These are phyloP conservation scores for Pocillopora grandis DNA, from an alignment of 92 coral and sea anemone genomes.

Conservation along the genomic window DNA sequence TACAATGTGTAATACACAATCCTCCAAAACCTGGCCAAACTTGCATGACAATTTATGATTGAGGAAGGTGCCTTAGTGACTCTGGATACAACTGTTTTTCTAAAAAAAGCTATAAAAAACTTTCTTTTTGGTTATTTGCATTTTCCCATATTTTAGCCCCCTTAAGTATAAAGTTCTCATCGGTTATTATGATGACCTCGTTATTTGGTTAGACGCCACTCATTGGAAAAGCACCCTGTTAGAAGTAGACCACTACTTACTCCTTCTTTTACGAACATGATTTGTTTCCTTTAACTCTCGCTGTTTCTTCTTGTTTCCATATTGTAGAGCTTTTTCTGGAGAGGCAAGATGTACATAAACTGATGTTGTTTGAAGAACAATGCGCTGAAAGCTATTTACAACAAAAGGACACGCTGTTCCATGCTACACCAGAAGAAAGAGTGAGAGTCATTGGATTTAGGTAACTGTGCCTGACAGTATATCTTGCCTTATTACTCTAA, in stretches of 20 bases:
- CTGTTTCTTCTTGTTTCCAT: background rate
- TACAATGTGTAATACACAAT: too few species aligned
- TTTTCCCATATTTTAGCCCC: too few species aligned
- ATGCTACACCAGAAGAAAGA: constrained; percentile 77
- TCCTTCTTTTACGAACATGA: background rate
- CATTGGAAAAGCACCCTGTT: background rate
- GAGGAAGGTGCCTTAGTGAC: too few species aligned
- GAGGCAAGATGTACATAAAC: constrained; percentile 68
- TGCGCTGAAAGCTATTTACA: constrained; percentile 73
- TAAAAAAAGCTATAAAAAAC: too few species aligned
- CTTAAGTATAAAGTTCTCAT: too few species aligned
- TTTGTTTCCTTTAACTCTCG: background rate
- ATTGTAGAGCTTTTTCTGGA: constrained; percentile 54
- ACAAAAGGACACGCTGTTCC: constrained; percentile 62
- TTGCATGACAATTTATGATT: too few species aligned
- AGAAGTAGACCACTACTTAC: background rate
- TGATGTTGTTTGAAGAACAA: constrained; percentile 88
- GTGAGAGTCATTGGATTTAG: constrained; percentile 65
- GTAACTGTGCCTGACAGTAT: constrained; percentile 12
- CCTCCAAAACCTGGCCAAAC: too few species aligned
- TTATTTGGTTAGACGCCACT: too few species aligned
- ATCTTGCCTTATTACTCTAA: too few species aligned
- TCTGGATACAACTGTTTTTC: too few species aligned
- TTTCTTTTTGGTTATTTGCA: too few species aligned
- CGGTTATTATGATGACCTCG: too few species aligned